Percentiles rank a stretch among this genome's conserved stretches.
phyloP scores from a whole-genome alignment of 1,140 invertebrate species.

The Drosophila rhopaloa region DNA sequence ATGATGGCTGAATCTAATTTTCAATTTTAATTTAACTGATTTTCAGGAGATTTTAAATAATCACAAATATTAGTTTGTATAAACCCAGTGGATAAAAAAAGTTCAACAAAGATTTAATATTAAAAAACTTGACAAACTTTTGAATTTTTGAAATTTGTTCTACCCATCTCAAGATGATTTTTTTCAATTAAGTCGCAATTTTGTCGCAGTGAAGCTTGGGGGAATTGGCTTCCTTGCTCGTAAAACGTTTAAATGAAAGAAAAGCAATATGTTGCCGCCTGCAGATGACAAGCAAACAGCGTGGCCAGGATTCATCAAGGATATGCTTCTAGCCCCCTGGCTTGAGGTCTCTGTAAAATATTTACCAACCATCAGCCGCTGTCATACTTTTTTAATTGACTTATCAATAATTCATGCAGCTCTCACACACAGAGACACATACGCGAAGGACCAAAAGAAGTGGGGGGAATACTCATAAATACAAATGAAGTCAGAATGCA shows the following conservation, averaged over 20 bases:
- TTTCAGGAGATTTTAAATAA: too few species aligned
- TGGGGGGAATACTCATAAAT: conserved; percentile 65
- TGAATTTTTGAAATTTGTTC: background rate
- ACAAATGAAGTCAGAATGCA: conserved; percentile 64
- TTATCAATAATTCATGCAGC: conserved; percentile 82
- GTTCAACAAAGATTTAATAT: too few species aligned
- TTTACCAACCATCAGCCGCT: conserved; percentile 74
- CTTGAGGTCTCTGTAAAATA: conserved; percentile 62
- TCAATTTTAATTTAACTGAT: too few species aligned
- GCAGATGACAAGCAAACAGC: conserved; percentile 53
- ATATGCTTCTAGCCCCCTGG: conserved; percentile 6
- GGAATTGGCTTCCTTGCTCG: conserved; percentile 33
- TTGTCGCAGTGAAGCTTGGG: conserved; percentile 3
- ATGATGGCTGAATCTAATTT: too few species aligned
- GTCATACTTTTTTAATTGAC: conserved; percentile 84
- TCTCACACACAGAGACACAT: conserved; percentile 25
- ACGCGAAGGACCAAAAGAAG: background rate
- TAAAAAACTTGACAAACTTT: background rate
- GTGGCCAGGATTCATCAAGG: conserved; percentile 12
- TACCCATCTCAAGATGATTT: background rate
- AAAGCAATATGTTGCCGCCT: conserved; percentile 43
- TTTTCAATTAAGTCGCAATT: background rate
- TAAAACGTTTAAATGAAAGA: conserved; percentile 63
- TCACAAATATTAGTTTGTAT: too few species aligned
- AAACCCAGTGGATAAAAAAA: too few species aligned